Evolutionary conservation across 30 jellyfish, hydroid and myxozoan species (phyloP), one percentile per base, ranked within the genome.

Genomic region (Sanderia malayensis): DNA sequence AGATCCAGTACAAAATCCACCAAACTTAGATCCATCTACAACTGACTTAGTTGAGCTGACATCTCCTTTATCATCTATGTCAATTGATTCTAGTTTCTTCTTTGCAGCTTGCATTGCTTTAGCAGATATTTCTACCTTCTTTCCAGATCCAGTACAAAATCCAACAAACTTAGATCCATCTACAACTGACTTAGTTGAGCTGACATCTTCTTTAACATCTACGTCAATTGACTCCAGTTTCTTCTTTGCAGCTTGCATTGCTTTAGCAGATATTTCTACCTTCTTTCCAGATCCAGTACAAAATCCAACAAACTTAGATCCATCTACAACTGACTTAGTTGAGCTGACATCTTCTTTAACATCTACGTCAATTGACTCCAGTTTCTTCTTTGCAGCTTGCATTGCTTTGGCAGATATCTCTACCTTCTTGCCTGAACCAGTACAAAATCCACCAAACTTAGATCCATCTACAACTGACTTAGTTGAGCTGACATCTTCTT

Each of bases 71-170:
- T 49, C 64, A 49, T 8, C 3, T 49, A 9, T 19, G 2, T 52
- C 80, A 26, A 23, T 66, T 46, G 69, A 20, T 25, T 44, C 76
- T 46, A 82, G 26, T 24, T 44, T 60, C 46, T 80, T 53, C 73
- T 64, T 45, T 1, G 96, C 96, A 45, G 79, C 86, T 26, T 77
- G 68, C 46, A 86, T 9, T 1, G 96, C 85, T 17, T 64, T 67
- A 20, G 70, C 82, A 0, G 94, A 79, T 37, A 86, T 57, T 41
- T 70, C 71, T 4, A 86, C 82, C 30, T 64, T 70, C 81, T 55
- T 76, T 70, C 96, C 94, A 4, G 72, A 34, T 1, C 80, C 96
- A 52, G 93, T 86, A n/a, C 80, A 66, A 59, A 86, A 86, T 21
- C 96, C 93, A 29, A 25, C 27, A 70, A 76, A 86, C 32, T 25